Conservation (phyloP, 2,113 vertebrate species). For the Eidolon helvum region DNA sequence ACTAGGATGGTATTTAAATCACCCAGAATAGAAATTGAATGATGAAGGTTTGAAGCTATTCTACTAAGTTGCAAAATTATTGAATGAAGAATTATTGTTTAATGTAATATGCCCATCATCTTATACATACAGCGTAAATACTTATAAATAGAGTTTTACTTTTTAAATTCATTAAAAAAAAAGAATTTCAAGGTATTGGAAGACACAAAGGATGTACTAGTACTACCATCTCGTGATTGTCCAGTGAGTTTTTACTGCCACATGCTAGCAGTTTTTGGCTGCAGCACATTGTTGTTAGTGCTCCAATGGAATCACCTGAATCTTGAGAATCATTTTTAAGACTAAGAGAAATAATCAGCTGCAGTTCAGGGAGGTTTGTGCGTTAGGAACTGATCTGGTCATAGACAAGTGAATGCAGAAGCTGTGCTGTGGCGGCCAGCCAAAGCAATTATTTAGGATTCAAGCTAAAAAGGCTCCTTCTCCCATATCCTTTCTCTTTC, state of each 20-base stretch:
- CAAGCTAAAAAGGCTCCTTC: slow-evolving; percentile 80
- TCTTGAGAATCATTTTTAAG: slow-evolving; percentile 71
- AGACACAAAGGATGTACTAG: neutral
- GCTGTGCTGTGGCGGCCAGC: slow-evolving; percentile 78
- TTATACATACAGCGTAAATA: slow-evolving; percentile 73
- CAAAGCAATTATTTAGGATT: slow-evolving; percentile 84
- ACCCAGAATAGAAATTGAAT: slow-evolving; percentile 49
- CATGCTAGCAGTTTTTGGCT: slow-evolving; percentile 80
- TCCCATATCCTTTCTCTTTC: slow-evolving; percentile 82
- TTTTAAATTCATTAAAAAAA: neutral
- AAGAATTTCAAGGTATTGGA: neutral
- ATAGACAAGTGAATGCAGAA: slow-evolving; percentile 82
- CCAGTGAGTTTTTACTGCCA: slow-evolving; percentile 18
- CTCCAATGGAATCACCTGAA: slow-evolving; percentile 73
- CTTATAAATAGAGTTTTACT: slow-evolving; percentile 58
- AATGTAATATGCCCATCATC: slow-evolving; percentile 83
- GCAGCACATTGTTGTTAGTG: slow-evolving; percentile 77
- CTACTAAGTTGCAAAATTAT: slow-evolving; percentile 59
- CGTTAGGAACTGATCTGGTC: slow-evolving; percentile 79
- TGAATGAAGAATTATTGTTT: slow-evolving; percentile 50
- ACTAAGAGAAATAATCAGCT: slow-evolving; percentile 80
- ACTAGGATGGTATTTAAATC: slow-evolving; percentile 54
- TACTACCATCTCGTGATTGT: neutral
- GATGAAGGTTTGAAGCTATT: slow-evolving; percentile 40
- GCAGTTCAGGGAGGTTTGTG: slow-evolving; percentile 79